These are phyloP conservation scores for Pogonomyrmex barbatus DNA, from an alignment of 1,140 invertebrate genomes.

Conservation along the genomic window DNA sequence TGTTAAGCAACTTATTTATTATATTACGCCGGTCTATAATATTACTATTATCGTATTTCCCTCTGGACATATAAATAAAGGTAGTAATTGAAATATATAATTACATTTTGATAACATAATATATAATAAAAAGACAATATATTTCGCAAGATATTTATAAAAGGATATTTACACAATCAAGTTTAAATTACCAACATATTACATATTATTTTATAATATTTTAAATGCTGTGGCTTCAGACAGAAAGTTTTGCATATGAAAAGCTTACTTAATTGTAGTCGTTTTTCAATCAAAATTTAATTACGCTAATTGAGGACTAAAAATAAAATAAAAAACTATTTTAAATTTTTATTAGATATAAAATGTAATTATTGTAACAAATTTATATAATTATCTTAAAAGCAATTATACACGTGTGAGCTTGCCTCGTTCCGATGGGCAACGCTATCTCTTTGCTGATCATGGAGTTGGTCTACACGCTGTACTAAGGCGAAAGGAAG, in stretches of 20 bases:
- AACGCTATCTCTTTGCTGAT: slow-evolving; percentile 46
- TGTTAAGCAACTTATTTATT: neutral
- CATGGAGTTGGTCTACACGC: slow-evolving; percentile 48
- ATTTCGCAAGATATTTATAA: neutral
- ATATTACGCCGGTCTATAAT: neutral
- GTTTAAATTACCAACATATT: neutral
- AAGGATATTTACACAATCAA: neutral
- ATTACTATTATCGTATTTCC: neutral
- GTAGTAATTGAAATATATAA: neutral
- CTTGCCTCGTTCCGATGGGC: neutral
- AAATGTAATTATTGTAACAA: neutral
- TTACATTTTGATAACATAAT: neutral
- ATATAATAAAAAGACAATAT: neutral
- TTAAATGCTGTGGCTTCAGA: neutral
- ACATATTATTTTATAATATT: neutral
- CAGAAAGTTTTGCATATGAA: neutral
- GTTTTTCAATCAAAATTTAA: neutral
- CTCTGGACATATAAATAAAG: neutral
- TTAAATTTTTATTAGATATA: neutral
- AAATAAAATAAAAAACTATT: slow-evolving; percentile 14
- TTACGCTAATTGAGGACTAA: neutral
- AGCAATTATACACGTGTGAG: neutral
- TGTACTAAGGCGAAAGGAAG: slow-evolving; percentile 47
- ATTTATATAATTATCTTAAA: neutral
- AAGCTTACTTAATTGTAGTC: neutral